Percentiles rank a stretch among this genome's conserved stretches.
phyloP scores from a whole-genome alignment of 2,888 invertebrate species.

The Endomychus coccineus region DNA sequence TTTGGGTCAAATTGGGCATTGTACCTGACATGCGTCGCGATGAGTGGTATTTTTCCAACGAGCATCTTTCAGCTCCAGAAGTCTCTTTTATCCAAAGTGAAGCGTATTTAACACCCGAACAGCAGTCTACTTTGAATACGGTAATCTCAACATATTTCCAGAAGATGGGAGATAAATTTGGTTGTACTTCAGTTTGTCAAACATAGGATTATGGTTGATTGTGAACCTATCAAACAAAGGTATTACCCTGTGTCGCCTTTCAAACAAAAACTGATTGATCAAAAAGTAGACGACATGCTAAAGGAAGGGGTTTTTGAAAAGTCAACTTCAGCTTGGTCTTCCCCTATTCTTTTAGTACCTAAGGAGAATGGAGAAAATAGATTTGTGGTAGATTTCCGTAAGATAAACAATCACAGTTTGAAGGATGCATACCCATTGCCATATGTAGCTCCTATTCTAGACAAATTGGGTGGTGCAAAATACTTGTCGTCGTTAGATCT shows the following conservation, averaged over 20 bases:
- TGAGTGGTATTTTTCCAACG: constrained; percentile 11
- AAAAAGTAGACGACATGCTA: constrained; percentile 6
- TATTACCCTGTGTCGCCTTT: constrained; percentile 6
- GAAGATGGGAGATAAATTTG: too few species aligned
- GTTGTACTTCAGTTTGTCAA: too few species aligned
- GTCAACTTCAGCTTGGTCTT: constrained; percentile 7
- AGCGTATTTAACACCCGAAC: too few species aligned
- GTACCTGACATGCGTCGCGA: constrained; percentile 14
- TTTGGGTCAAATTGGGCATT: too few species aligned
- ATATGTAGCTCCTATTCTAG: constrained; percentile 17
- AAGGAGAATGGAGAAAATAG: constrained; percentile 6
- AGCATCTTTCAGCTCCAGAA: too few species aligned
- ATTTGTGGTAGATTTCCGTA: too few species aligned
- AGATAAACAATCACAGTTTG: too few species aligned
- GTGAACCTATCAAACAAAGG: constrained; percentile 5
- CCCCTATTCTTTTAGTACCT: constrained; percentile 4
- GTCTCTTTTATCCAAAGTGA: too few species aligned
- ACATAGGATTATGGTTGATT: background rate
- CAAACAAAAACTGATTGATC: constrained; percentile 3
- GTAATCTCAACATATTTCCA: too few species aligned
- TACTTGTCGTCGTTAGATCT: constrained; percentile 19
- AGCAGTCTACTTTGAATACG: too few species aligned
- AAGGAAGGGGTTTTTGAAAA: constrained; percentile 3
- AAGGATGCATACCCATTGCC: constrained; percentile 23
- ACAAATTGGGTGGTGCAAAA: constrained; percentile 18